These are phyloP conservation scores for Temnothorax ravouxi DNA, from an alignment of 2,888 invertebrate genomes.

Conservation along the genomic window DNA sequence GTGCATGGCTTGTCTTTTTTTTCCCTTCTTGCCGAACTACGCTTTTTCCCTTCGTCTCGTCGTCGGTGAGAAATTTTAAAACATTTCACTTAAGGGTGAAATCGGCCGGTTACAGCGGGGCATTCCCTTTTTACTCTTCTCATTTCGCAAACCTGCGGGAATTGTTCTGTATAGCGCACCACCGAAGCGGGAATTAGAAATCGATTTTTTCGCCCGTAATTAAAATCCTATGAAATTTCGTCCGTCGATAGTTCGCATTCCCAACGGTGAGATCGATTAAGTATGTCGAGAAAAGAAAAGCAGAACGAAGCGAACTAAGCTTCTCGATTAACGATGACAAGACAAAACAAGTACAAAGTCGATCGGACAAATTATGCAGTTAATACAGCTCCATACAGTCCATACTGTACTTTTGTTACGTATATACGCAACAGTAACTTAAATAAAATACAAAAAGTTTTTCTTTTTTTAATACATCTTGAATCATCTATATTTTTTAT, in stretches of 20 bases:
- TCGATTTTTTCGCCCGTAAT: constrained; percentile 11
- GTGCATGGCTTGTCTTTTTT: background rate
- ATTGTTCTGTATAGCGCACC: background rate
- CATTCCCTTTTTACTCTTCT: background rate
- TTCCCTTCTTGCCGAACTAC: background rate
- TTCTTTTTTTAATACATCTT: background rate
- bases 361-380: background rate
- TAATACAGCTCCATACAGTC: background rate
- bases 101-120: constrained; percentile 5
- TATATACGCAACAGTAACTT: background rate
- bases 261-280: background rate
- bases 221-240: constrained; percentile 17
- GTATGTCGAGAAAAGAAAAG: background rate
- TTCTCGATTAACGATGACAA: background rate
- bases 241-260: background rate
- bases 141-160: constrained; percentile 9
- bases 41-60: constrained; percentile 6
- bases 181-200: constrained; percentile 29
- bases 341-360: background rate
- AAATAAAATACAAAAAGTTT: background rate
- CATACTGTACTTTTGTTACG: background rate
- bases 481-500: too few relatives aligned
- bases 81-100: constrained; percentile 33
- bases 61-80: constrained; percentile 25
- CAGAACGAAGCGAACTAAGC: background rate